These are phyloP conservation scores for Acinonyx jubatus DNA, from an alignment of 2,113 vertebrate species.

Conservation along the genomic window DNA sequence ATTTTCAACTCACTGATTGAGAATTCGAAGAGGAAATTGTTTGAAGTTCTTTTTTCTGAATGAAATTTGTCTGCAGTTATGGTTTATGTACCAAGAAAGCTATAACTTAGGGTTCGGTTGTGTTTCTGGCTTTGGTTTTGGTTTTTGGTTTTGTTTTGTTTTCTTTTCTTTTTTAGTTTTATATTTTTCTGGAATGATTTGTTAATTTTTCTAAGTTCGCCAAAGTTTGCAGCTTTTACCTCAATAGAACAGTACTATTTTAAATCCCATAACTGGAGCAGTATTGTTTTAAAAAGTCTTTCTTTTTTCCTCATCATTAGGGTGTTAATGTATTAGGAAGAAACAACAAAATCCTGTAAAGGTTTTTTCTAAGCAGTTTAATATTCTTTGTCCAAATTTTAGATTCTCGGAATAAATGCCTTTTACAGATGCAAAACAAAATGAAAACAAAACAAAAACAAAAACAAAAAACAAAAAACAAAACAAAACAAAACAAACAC, in stretches of 20 bases:
- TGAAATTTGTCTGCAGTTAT: constrained; percentile 71
- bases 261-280: constrained; percentile 78
- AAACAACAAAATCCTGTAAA: constrained; percentile 69
- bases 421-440: constrained; percentile 73
- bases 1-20: constrained; percentile 66
- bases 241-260: constrained; percentile 80
- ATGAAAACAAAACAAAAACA: too few relatives aligned
- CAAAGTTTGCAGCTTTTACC: constrained; percentile 86
- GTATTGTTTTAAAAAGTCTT: constrained; percentile 57
- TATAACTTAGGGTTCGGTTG: constrained; percentile 46
- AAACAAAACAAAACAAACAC: too few relatives aligned
- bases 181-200: constrained; percentile 28
- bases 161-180: neutral
- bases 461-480: too few relatives aligned
- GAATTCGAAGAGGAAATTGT: constrained; percentile 47
- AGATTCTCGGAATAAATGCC: constrained; percentile 87
- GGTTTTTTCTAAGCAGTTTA: constrained; percentile 77
- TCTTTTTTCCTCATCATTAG: constrained; percentile 68
- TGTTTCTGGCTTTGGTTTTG: neutral
- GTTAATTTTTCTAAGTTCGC: constrained; percentile 66
- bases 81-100: constrained; percentile 47
- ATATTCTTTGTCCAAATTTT: constrained; percentile 79
- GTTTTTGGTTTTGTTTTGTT: neutral
- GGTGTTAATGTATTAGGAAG: constrained; percentile 80
- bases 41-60: constrained; percentile 7